Evolutionary conservation across 2,888 invertebrate species (phyloP).

Genomic region (Volucella inanis): DNA sequence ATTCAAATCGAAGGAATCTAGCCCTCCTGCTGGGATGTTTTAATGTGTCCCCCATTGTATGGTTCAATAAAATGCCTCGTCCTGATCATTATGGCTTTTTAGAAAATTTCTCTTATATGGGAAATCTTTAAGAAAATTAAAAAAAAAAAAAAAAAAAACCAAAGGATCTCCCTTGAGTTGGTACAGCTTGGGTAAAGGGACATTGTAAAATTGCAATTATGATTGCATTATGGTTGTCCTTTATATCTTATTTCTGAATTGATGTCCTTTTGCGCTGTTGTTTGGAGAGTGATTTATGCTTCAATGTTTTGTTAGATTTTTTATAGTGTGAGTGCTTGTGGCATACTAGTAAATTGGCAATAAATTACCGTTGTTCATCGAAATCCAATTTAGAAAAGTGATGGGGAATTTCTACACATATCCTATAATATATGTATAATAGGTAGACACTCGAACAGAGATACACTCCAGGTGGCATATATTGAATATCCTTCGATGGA

Average conservation of each 20-base stretch:
- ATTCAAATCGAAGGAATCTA: slow-evolving; percentile 41
- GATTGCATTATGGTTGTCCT: slow-evolving; percentile 59
- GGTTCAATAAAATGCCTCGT: neutral
- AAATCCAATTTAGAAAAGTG: slow-evolving; percentile 39
- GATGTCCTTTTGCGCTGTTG: slow-evolving; percentile 17
- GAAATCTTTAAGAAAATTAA: neutral
- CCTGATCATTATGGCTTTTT: slow-evolving; percentile 39
- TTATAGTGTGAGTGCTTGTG: slow-evolving; percentile 38
- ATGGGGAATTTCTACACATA: slow-evolving; percentile 8
- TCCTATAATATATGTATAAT: no score
- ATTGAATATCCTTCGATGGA: slow-evolving; percentile 20
- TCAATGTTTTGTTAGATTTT: slow-evolving; percentile 5
- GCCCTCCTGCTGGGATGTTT: slow-evolving; percentile 33
- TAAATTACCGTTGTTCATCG: slow-evolving; percentile 66
- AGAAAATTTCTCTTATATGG: slow-evolving; percentile 28
- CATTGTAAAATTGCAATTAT: slow-evolving; percentile 70
- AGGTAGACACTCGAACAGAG: no score
- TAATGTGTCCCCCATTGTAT: slow-evolving; percentile 22
- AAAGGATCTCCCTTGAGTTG: slow-evolving; percentile 43
- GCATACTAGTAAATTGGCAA: slow-evolving; percentile 61
- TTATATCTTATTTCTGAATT: neutral
- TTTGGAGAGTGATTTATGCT: slow-evolving; percentile 26
- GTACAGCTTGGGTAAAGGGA: slow-evolving; percentile 7
- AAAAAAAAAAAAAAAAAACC: slow-evolving; percentile 11
- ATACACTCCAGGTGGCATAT: slow-evolving; percentile 26